These are phyloP conservation scores for Alcedo atthis DNA, from an alignment of 2,797 vertebrate species.

Conservation along the genomic window DNA sequence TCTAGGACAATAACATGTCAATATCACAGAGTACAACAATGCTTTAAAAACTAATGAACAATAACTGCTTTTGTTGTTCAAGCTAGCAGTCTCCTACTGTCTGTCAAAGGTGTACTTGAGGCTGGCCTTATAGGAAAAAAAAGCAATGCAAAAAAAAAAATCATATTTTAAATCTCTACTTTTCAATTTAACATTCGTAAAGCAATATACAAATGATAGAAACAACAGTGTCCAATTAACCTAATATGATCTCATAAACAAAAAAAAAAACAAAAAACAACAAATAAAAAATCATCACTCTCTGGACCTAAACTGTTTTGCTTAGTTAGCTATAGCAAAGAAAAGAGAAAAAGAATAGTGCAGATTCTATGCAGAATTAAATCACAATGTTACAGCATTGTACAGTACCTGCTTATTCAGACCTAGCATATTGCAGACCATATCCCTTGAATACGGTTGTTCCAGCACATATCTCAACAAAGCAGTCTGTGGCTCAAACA, in stretches of 20 bases:
- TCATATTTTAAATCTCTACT: conserved; percentile 77
- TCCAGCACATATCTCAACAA: conserved; percentile 97
- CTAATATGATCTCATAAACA: conserved; percentile 53
- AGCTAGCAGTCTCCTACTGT: conserved; percentile 71
- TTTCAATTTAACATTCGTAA: conserved; percentile 79
- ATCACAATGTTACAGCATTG: conserved; percentile 32
- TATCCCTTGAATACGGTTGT: conserved; percentile 98
- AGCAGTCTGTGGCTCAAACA: conserved; percentile 98
- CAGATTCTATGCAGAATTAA: conserved; percentile 75
- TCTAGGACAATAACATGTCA: conserved; percentile 57
- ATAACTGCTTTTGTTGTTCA: background rate
- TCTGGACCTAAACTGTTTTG: conserved; percentile 81
- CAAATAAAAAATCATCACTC: conserved; percentile 23
- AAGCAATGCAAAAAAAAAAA: conserved; percentile 89
- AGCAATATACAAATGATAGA: conserved; percentile 77
- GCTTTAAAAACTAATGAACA: conserved; percentile 57
- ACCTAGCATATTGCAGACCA: conserved; percentile 99
- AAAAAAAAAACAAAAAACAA: background rate
- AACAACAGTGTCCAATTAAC: conserved; percentile 74
- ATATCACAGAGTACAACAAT: conserved; percentile 36
- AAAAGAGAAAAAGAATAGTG: conserved; percentile 80
- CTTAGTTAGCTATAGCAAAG: conserved; percentile 81
- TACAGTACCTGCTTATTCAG: conserved; percentile 98
- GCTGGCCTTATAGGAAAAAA: conserved; percentile 87
- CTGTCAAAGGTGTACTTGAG: conserved; percentile 84